Evolutionary conservation across 2,888 invertebrate genomes (phyloP).

Genomic region (Lasiommata megera): DNA sequence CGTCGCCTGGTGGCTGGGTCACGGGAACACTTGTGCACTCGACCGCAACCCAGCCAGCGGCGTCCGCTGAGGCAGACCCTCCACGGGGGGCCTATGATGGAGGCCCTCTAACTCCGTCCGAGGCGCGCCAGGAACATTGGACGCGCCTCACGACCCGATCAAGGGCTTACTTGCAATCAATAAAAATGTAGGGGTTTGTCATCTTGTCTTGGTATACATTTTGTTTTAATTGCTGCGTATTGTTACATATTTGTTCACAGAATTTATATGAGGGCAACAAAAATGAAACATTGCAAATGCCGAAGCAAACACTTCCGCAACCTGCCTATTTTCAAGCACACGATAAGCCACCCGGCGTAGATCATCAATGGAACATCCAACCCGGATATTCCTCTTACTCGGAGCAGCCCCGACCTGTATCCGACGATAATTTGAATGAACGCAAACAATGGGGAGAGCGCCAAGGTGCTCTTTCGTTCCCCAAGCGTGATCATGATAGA

Average conservation of each 20-base stretch:
- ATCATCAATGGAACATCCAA: slow-evolving; percentile 12
- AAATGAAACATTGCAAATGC: neutral
- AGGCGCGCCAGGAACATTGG: no score
- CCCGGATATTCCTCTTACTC: slow-evolving; percentile 10
- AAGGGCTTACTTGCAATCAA: neutral
- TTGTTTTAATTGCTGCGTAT: slow-evolving; percentile 7
- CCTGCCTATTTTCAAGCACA: neutral
- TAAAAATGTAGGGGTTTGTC: neutral
- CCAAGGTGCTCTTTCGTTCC: neutral
- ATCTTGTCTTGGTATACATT: neutral
- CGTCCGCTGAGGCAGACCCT: no score
- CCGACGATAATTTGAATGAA: neutral
- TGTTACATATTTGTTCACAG: slow-evolving; percentile 30
- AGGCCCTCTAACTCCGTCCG: no score
- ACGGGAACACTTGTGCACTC: no score
- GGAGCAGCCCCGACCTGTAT: neutral
- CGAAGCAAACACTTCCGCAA: slow-evolving; percentile 2
- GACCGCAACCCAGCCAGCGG: no score
- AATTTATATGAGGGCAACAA: slow-evolving; percentile 22
- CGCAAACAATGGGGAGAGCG: neutral
- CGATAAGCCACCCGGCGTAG: slow-evolving; percentile 4
- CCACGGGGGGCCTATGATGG: no score
- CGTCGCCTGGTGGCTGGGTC: no score
- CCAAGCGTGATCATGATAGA: neutral
- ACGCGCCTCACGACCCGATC: no score